Base-by-base conservation (phyloP, 2,113 vertebrate species). In the Montifringilla adamsi region DNA sequence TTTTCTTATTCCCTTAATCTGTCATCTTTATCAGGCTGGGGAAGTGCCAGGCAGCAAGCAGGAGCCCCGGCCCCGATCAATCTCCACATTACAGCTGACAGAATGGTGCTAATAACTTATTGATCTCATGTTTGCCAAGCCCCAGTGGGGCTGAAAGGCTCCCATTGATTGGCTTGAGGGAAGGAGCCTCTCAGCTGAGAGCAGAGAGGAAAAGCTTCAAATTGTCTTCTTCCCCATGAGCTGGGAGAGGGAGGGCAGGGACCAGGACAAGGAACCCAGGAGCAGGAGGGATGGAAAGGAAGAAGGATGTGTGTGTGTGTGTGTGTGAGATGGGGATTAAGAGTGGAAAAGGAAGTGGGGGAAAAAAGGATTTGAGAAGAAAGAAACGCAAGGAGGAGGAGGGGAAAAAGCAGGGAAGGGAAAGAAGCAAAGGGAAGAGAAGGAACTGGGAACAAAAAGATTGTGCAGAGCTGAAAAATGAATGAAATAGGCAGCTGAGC, bases 41-140 rank as follows among this genome's bases (percentile, higher is more conserved):
- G 98, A 98, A 98, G 98, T 97, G 98, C 98, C 96, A 98, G 98
- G 98, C 97, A 96, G 98, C 97, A 96, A 97, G 96, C 98, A 98
- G 97, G 97, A 98, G 98, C 97, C 98, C 96, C 98, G 98, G 97
- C 97, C 98, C 97, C 98, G 98, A 99, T 99, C 99, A 99, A 99
- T 99, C 99, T 99, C 98, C 98, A 99, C 99, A 99, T 99, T 99
- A 99, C 98, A 98, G 98, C 99, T 99, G 99, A 99, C 99, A 99
- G 99, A 99, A 99, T 99, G 99, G 99, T 99, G 99, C 99, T 99
- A 99, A 99, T 99, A 99, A 99, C 99, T 99, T 99, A 99, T 99
- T 98, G 99, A 99, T 99, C 98, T 97, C 91, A 93, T 97, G 98
- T 98, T 98, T 98, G 98, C 98, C 96, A 97, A 97, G 98, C 98